phyloP scores from a whole-genome alignment of 92 coral and sea anemone genomes.

The Epizoanthus fatuus region DNA sequence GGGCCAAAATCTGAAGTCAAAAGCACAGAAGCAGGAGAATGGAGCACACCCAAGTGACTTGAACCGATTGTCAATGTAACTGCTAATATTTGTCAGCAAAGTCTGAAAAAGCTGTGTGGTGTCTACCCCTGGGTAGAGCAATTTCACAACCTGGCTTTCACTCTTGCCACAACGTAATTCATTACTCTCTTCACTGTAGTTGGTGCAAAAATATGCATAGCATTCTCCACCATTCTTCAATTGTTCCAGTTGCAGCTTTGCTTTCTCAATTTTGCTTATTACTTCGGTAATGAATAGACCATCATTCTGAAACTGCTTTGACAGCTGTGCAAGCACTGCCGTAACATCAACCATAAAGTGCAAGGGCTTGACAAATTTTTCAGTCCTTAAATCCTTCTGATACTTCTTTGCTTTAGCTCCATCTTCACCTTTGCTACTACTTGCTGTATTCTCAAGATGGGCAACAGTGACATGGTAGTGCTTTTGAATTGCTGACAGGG shows the following conservation, averaged over 20 bases:
- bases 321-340: slow-evolving; percentile 34
- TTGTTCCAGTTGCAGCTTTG: slow-evolving; percentile 26
- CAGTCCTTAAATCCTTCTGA: slow-evolving; percentile 28
- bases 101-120: slow-evolving; percentile 17
- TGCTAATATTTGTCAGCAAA: not conserved
- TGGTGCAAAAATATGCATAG: slow-evolving; percentile 26
- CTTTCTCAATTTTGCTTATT: slow-evolving; percentile 29
- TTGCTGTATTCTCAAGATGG: slow-evolving; percentile 33
- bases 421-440: slow-evolving; percentile 8
- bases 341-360: slow-evolving; percentile 48
- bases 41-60: not conserved
- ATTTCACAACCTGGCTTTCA: slow-evolving; percentile 12
- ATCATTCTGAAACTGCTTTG: slow-evolving; percentile 46
- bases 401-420: slow-evolving; percentile 24
- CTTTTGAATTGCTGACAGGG: slow-evolving; percentile 10
- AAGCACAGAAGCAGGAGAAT: slow-evolving; percentile 6
- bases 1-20: slow-evolving; percentile 44
- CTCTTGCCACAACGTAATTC: slow-evolving; percentile 29
- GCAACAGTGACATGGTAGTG: slow-evolving; percentile 28
- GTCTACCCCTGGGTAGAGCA: slow-evolving; percentile 1
- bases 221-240: slow-evolving; percentile 23
- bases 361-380: slow-evolving; percentile 27
- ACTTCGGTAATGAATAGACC: slow-evolving; percentile 36
- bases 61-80: slow-evolving; percentile 17
- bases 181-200: not conserved